A percentile compares a stretch with the other conserved stretches of the same genome.
Conservation (phyloP, 2,113 vertebrate species). For the Gopherus flavomarginatus region DNA sequence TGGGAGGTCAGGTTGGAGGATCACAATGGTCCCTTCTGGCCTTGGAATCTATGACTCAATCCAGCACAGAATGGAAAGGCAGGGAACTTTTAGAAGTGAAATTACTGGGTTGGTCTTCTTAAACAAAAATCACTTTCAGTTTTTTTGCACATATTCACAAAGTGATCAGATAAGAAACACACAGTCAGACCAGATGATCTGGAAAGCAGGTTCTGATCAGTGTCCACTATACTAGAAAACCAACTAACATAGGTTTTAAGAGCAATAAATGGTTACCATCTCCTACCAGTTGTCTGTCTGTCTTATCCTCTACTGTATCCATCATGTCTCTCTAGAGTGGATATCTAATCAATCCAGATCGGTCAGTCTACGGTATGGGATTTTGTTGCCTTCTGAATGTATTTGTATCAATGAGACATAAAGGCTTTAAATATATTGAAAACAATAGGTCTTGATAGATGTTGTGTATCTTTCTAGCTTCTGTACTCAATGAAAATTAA, state of each 20-base stretch:
- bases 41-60: background rate
- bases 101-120: fast-evolving
- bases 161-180: background rate
- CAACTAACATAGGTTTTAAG: background rate
- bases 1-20: background rate
- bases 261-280: background rate
- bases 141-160: background rate
- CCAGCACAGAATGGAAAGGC: background rate
- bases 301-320: background rate
- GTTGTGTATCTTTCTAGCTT: background rate
- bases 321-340: background rate
- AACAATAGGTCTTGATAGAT: slow-evolving; percentile 12
- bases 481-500: background rate
- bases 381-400: slow-evolving; percentile 35
- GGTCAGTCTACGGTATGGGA: slow-evolving; percentile 13
- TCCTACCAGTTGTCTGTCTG: background rate
- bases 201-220: background rate
- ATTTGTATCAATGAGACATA: slow-evolving; percentile 18
- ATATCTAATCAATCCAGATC: slow-evolving; percentile 52
- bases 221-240: background rate
- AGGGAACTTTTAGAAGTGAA: background rate
- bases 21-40: background rate
- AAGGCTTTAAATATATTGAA: background rate
- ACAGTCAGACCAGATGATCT: background rate
- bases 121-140: fast-evolving